Conservation (phyloP, 2,888 invertebrate genomes). For the Myathropa florea region DNA sequence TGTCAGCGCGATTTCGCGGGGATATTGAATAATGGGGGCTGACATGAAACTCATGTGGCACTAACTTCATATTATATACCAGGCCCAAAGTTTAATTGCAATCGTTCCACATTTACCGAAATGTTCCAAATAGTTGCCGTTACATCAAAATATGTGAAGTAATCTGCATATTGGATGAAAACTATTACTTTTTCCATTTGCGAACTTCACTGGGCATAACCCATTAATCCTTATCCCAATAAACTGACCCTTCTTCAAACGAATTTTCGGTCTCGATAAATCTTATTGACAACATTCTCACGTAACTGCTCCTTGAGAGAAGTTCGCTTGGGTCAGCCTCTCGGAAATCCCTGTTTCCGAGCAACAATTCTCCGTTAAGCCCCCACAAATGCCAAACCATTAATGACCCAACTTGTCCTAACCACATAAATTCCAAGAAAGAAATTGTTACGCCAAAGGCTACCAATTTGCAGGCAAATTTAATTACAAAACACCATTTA, state of each 20-base stretch:
- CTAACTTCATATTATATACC: too few species aligned
- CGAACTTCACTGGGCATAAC: too few species aligned
- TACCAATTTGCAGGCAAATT: slow-evolving; percentile 35
- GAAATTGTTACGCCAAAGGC: slow-evolving; percentile 12
- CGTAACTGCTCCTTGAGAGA: not conserved
- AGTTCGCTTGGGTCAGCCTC: not conserved
- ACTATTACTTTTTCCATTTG: too few species aligned
- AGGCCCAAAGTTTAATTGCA: too few species aligned
- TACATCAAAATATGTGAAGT: too few species aligned
- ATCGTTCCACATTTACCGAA: too few species aligned
- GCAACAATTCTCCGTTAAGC: not conserved
- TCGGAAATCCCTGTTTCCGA: not conserved
- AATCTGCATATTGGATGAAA: too few species aligned
- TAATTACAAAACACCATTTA: slow-evolving; percentile 44
- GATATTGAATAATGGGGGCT: too few species aligned
- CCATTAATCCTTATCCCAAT: not conserved
- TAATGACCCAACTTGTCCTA: not conserved
- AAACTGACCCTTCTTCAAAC: not conserved
- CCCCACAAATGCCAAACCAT: not conserved
- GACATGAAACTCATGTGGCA: too few species aligned
- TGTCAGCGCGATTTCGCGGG: too few species aligned
- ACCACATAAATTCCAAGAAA: not conserved
- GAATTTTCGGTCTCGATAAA: not conserved
- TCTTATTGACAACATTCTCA: not conserved
- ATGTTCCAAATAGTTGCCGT: too few species aligned